Base-by-base conservation (phyloP, 2,113 vertebrate genomes). In the Stigmatopora nigra region DNA sequence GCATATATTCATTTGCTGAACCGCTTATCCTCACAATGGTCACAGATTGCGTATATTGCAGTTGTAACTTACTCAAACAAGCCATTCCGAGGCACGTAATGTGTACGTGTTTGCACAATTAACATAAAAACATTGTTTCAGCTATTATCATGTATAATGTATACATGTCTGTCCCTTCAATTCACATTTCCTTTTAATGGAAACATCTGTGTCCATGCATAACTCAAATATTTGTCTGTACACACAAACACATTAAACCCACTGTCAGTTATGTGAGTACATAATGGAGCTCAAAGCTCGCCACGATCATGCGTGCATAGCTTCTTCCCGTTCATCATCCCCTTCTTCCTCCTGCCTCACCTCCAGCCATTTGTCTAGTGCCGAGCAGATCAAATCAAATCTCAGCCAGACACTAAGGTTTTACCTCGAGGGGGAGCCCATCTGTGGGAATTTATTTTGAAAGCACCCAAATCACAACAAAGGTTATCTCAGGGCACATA, bases 331-430 rank as follows among this genome's bases (percentile, higher is more conserved):
- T 56, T 56, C 10, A 14, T 56, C 53, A 56, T 56, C 22, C 13
- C 53, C 12, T 10, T 51, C 48, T 51, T 51, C 48, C 20, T 53
- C 51, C 53, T 22, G 25, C 22, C 20, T 56, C 53, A 56, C 53
- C 53, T 56, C 53, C 53, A 31, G 53, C 53, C 53, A 31, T 56
- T 56, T 56, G 53, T 56, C 22, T 31, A 14, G 22, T 31, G 6
- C 53, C 13, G 53, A 56, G 53, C 53, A 56, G 53, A 56, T 56
- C 53, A 56, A 56, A 56, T 25, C 53, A 56, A 56, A 56, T 56
- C 53, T 14, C 20, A 25, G 52, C 52, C 52, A 55, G 20, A 55
- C 52, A 31, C 51, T 25, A 25, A 55, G 52, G 52, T 55, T 55
- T 55, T 55, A 55, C 22, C 53, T 56, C 5, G 20, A 8, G 53